These are phyloP conservation scores for Lucilia cuprina DNA, from an alignment of 1,140 invertebrate species.

Conservation along the genomic window DNA sequence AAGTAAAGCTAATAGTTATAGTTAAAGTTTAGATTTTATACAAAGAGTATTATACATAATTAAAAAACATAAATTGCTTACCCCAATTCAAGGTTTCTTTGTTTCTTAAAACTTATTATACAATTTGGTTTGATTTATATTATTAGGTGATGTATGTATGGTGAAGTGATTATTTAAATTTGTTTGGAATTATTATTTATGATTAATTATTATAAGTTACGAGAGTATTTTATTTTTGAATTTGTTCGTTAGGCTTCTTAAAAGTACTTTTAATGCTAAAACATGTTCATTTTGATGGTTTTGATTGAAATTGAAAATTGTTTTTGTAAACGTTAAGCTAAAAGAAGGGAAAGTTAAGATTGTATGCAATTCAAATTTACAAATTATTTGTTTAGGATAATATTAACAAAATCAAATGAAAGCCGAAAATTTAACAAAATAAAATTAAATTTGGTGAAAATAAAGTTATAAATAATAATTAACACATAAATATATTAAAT, in stretches of 20 bases:
- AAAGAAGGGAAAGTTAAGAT: not conserved
- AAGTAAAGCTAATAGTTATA: not conserved
- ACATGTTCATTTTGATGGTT: not conserved
- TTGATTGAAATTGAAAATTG: conserved; percentile 12
- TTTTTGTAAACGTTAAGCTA: not conserved
- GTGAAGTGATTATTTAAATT: not conserved
- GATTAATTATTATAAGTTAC: not conserved
- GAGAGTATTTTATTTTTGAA: not conserved
- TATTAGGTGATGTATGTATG: not conserved
- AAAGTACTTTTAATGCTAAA: not conserved
- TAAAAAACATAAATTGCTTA: not conserved
- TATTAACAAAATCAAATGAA: not conserved
- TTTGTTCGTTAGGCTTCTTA: not conserved
- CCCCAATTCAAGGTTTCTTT: not conserved
- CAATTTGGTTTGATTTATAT: not conserved
- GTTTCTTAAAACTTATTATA: not conserved
- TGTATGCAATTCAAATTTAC: not conserved
- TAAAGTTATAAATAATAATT: too few relatives aligned
- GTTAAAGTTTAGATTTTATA: not conserved
- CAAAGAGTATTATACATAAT: not conserved
- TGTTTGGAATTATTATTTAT: not conserved
- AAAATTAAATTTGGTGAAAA: not conserved
- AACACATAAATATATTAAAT: too few relatives aligned
- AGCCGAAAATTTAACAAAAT: not conserved
- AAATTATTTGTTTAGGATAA: not conserved